Percentiles rank a stretch among this genome's conserved stretches.
These are phyloP conservation scores for Papilio helenus DNA, from an alignment of 1,140 invertebrate genomes.

Conservation along the genomic window DNA sequence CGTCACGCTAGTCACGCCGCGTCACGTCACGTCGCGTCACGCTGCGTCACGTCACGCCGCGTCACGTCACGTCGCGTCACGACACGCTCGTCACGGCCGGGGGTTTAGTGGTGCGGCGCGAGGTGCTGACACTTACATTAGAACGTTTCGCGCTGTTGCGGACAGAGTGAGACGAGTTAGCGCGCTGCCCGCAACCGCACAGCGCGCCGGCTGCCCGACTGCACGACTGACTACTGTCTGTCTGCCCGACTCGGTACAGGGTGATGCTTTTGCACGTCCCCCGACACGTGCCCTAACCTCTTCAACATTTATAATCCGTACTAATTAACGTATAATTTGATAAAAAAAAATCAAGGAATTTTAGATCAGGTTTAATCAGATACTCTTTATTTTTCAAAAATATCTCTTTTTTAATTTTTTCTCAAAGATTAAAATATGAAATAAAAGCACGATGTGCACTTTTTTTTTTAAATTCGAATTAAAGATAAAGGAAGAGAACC, in stretches of 20 bases:
- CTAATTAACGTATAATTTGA: background rate
- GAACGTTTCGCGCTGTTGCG: slow-evolving; percentile 77
- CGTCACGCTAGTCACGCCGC: slow-evolving; percentile 67
- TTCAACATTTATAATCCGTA: background rate
- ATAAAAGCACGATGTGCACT: background rate
- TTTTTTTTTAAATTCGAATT: background rate
- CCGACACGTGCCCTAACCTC: background rate
- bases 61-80: slow-evolving; percentile 67
- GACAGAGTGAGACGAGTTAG: slow-evolving; percentile 53
- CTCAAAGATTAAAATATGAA: background rate
- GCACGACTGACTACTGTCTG: background rate
- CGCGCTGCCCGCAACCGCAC: slow-evolving; percentile 46
- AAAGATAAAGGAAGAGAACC: slow-evolving; percentile 47
- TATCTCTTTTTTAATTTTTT: background rate
- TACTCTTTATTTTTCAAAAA: background rate
- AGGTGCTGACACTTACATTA: slow-evolving; percentile 64
- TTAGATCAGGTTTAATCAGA: background rate
- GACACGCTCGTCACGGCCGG: slow-evolving; percentile 40
- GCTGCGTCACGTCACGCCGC: slow-evolving; percentile 66
- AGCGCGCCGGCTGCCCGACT: slow-evolving; percentile 44
- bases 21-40: slow-evolving; percentile 49
- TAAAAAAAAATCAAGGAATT: background rate
- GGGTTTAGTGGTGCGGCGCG: slow-evolving; percentile 42
- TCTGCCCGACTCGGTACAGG: slow-evolving; percentile 1
- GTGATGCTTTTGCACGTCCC: slow-evolving; percentile 52